Evolutionary conservation across 1,140 invertebrate species (phyloP), one percentile per base, ranked within the genome.

Genomic region (Pomacea maculata): DNA sequence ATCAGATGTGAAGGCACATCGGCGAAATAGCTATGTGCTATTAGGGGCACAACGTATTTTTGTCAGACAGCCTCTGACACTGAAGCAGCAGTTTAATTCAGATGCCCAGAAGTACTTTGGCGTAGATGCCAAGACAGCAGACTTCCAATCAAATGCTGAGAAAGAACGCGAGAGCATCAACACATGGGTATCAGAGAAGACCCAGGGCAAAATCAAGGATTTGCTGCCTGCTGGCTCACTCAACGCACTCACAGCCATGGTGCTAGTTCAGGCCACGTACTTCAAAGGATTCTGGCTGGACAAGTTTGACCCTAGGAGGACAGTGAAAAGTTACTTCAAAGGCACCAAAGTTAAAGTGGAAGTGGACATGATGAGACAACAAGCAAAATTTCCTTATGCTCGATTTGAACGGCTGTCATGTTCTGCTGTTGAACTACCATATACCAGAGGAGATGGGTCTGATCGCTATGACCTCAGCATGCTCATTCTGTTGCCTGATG

Each of bases 221-320:
- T 93, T 96, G 25, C 85, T 96, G 1, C 87, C 86, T 9, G 52
- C 71, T 89, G n/a, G 85, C 92, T 2, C 82, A 86, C 10, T 93
- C 93, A 4, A 91, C 7, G 83, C 92, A 0, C 78, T 85, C 0
- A 96, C 95, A 0, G 93, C 90, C n/a, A 88, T 95, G 15, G 93
- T 96, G n/a, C 87, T 96, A 21, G 95, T 95, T 12, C 95, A 95
- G 85, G 95, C 95, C 0, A 88, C 96, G 9, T 96, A 96, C 82
- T 96, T 96, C 80, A 95, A 94, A 84, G 95, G 94, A 15, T 92
- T 93, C 79, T 96, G 95, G 95, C 92, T 94, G 78, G 92, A 92
- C 57, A 93, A 94, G 73, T 96, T 96, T 85, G 90, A 94, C 14
- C 83, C 89, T 0, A 87, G 87, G 10, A 85, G 87, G 17, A 96